Conservation (phyloP, 2,888 invertebrate genomes). For the Stomorhina lunata region DNA sequence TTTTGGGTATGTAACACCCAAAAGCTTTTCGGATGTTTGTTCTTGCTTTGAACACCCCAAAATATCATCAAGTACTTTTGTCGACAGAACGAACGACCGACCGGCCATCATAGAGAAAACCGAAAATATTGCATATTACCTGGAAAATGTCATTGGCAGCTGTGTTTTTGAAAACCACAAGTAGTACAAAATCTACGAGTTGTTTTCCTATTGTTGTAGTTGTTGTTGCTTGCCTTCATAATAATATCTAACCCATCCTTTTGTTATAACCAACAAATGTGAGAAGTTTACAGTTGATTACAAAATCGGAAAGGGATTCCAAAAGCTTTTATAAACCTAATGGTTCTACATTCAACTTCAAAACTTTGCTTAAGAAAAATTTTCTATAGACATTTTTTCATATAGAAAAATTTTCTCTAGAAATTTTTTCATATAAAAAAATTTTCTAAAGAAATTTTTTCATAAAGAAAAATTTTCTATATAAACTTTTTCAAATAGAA, state of each 20-base stretch:
- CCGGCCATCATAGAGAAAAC: constrained; percentile 61
- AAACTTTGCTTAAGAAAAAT: too few species aligned
- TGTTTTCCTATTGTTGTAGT: constrained; percentile 46
- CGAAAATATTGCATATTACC: constrained; percentile 77
- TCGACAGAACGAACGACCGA: too few species aligned
- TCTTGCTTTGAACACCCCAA: constrained; percentile 1
- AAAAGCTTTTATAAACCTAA: too few species aligned
- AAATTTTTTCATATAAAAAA: too few species aligned
- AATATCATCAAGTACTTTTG: constrained; percentile 47
- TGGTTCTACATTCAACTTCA: too few species aligned
- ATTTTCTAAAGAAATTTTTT: too few species aligned
- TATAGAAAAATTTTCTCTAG: too few species aligned
- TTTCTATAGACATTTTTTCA: too few species aligned
- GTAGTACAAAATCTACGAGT: constrained; percentile 61
- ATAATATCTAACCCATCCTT: constrained; percentile 53
- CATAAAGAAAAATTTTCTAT: too few species aligned
- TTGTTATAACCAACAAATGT: constrained; percentile 6
- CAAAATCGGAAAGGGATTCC: not conserved
- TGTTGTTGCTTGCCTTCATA: constrained; percentile 50
- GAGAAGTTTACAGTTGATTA: constrained; percentile 30
- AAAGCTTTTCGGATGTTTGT: not conserved
- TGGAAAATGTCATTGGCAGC: constrained; percentile 78
- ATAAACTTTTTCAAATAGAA: too few species aligned
- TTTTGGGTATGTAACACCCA: not conserved
- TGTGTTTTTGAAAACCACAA: constrained; percentile 65